A percentile compares a stretch with the other conserved stretches of the same genome.
These are phyloP conservation scores for Psilopsiagon aurifrons DNA, from an alignment of 2,113 vertebrate genomes.

Conservation along the genomic window DNA sequence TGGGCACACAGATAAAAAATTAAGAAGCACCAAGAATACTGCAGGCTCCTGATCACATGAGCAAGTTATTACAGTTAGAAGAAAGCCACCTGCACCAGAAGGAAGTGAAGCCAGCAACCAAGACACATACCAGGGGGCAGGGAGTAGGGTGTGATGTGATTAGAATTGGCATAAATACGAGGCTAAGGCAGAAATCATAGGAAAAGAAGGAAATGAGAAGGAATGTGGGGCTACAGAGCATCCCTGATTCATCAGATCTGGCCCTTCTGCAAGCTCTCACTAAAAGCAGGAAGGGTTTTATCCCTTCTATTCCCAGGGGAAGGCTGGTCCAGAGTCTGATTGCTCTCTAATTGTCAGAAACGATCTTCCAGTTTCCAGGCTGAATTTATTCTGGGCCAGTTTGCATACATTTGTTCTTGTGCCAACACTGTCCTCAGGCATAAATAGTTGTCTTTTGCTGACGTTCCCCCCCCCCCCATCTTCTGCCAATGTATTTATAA, in stretches of 20 bases:
- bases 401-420: not conserved
- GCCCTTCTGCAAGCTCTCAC: not conserved
- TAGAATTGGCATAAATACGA: not conserved
- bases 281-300: conserved; percentile 24
- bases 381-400: conserved; percentile 38
- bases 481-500: not conserved
- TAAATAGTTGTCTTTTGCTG: conserved; percentile 29
- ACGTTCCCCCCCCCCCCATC: not conserved
- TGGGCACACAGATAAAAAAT: not conserved
- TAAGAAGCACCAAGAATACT: not conserved
- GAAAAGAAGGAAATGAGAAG: not conserved
- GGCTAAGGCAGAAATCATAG: not conserved
- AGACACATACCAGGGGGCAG: not conserved
- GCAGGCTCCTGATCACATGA: not conserved
- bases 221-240: rapidly evolving
- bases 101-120: not conserved
- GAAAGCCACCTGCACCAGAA: conserved; percentile 33
- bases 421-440: conserved; percentile 19
- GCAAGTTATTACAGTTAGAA: not conserved
- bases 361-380: not conserved
- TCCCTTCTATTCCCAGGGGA: not conserved
- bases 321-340: not conserved
- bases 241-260: rapidly evolving
- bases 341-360: conserved; percentile 47
- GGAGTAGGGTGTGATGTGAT: not conserved